Evolutionary conservation across 2,888 invertebrate species (phyloP), one percentile per base, ranked within the genome.

Genomic region (Heliconius ismenius): DNA sequence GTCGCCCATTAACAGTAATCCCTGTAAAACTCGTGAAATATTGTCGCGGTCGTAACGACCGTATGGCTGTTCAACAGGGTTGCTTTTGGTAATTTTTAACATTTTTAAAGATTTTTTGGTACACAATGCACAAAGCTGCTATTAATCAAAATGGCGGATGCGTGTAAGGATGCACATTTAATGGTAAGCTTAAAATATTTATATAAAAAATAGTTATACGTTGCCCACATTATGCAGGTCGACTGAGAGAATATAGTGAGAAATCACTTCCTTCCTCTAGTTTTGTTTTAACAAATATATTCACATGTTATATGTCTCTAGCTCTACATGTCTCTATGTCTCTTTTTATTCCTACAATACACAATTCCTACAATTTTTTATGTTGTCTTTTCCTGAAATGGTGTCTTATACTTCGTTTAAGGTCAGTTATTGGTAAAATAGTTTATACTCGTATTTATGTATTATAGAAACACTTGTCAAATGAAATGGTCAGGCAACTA

Each of bases 1-100:
- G 75, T 74, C 84, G 75, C 81, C 86, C 87, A 89, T 90, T 91
- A 89, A 89, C 87, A 86, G 87, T 92, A 91, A 92, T 92, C 92
- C 89, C 89, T 89, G 87, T 86, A 88, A 87, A 88, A 86, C 83
- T 83, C 78, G 82, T 83, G 81, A 83, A 83, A 84, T 79, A 79
- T 80, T 79, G 49, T 54, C 72, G n/a, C 54, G 79, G 81, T 81
- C 78, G 80, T 79, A 78, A 73, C 73, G 79, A 84, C 84, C 83
- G 77, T 81, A 83, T 64, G 0, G 1, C 18, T n/a, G 60, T 24
- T 75, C 21, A 60, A 78, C 82, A 89, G 79, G 85, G 90, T 88
- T 86, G 82, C 84, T 39, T 84, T 83, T 88, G 70, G 79, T 79
- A 78, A 81, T 80, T 43, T 84, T 84, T 84, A 86, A 86, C 84